Base-by-base conservation (phyloP, 2,888 invertebrate species). In the Amphimallon solstitiale region DNA sequence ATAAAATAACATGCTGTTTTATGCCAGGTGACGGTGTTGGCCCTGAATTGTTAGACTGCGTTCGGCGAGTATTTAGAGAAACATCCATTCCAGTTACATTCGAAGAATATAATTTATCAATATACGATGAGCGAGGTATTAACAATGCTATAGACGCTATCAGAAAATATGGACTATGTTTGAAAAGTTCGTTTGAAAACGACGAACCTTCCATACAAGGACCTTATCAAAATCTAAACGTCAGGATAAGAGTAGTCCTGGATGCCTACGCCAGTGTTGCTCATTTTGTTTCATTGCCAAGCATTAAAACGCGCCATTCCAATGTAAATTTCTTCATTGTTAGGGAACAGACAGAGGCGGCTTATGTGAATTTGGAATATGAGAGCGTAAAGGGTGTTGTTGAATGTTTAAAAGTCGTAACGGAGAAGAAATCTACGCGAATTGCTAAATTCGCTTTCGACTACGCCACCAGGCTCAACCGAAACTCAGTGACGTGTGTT, bases 1-100 rank as follows among this genome's bases (percentile, higher is more conserved):
- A 46, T 23, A 52, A 46, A 45, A 14, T 90, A 71, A 91, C 89
- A 77, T 94, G 93, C 79, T 96, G 97, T 5, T 84, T 97, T 45
- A 94, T 97, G 68, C 97, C 97, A 1, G 97, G 97, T 38, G 97
- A 97, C 85, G 97, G 97, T 59, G 95, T 98, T 5, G 97, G 97
- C 0, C 97, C 97, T 0, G 97, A 97, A 81, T 82, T 97, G 69
- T 91, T 95, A 67, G 89, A 92, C 73, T 89, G 93, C 0, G 92
- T 96, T 6, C 91, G 92, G 80, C 92, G 93, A 79, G 92, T 96
- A 15, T 94, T 95, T 79, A 90, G 92, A 86, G 92, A 93, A 66
- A 90, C 92, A 2, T 89, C 89, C 73, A 94, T 94, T 61, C 97
- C 97, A 0, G 91, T 98, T 35, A 94, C 96, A 76, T 97, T 97